Evolutionary conservation across 92 coral and sea anemone species (phyloP).

Genomic region (Epizoanthus scotinus): DNA sequence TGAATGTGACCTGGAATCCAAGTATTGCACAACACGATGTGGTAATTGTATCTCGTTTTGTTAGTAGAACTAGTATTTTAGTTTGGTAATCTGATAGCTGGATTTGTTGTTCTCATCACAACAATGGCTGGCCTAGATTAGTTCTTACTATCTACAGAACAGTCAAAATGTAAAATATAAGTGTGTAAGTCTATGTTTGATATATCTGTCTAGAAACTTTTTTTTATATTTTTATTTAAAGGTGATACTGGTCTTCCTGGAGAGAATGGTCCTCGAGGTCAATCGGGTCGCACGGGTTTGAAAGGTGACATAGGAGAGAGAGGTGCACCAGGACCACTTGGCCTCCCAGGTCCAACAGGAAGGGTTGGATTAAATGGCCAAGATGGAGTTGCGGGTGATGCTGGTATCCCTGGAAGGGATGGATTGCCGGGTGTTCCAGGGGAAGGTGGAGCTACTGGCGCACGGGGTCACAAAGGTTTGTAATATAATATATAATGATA

Average conservation of each 20-base stretch:
- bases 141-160: too few relatives aligned
- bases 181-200: too few relatives aligned
- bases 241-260: constrained; percentile 52
- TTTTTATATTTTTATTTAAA: background rate
- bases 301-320: background rate
- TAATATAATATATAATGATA: too few relatives aligned
- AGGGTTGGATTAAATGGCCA: constrained; percentile 46
- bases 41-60: too few relatives aligned
- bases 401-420: constrained; percentile 50
- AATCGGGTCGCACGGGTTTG: constrained; percentile 3
- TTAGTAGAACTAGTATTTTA: too few relatives aligned
- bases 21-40: too few relatives aligned
- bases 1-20: too few relatives aligned
- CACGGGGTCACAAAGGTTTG: constrained; percentile 33
- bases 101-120: too few relatives aligned
- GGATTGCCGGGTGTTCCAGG: constrained; percentile 73
- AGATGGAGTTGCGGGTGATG: constrained; percentile 51
- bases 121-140: too few relatives aligned
- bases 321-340: constrained; percentile 46
- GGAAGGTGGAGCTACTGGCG: constrained; percentile 35
- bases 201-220: too few relatives aligned
- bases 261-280: constrained; percentile 46
- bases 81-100: too few relatives aligned
- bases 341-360: constrained; percentile 55
- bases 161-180: too few relatives aligned